Conservation (phyloP, 2,797 vertebrate species). For the Poeciliopsis gracilis region DNA sequence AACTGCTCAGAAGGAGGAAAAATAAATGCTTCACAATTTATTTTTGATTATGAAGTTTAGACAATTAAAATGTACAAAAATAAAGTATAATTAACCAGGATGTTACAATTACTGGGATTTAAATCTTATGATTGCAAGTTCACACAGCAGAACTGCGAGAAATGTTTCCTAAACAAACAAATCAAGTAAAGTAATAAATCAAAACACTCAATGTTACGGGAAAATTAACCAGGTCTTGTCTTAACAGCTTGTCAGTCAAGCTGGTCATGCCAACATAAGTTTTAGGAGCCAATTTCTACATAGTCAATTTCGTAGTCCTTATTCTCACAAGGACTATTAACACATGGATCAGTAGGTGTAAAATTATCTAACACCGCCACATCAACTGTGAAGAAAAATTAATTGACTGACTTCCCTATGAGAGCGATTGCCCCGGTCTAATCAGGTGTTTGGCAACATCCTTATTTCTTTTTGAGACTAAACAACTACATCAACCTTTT, state of each 20-base stretch:
- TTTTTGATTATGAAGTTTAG: neutral
- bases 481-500: neutral
- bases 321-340: neutral
- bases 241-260: neutral
- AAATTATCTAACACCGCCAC: neutral
- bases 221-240: neutral
- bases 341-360: constrained; percentile 1
- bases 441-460: neutral
- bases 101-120: neutral
- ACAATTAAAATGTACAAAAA: too few relatives aligned
- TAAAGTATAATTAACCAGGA: neutral
- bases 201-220: neutral
- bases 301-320: neutral
- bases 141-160: neutral
- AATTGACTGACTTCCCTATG: neutral
- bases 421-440: neutral
- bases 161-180: neutral
- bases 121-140: neutral
- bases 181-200: neutral
- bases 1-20: neutral
- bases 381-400: constrained; percentile 6
- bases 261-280: constrained; percentile 1
- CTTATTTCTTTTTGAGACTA: neutral
- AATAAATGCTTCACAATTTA: neutral
- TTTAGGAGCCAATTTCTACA: constrained; percentile 1